Percentiles rank a stretch among this genome's conserved stretches.
Evolutionary conservation across 2,888 invertebrate genomes (phyloP).

Genomic region (Sinohyriopsis cumingii): DNA sequence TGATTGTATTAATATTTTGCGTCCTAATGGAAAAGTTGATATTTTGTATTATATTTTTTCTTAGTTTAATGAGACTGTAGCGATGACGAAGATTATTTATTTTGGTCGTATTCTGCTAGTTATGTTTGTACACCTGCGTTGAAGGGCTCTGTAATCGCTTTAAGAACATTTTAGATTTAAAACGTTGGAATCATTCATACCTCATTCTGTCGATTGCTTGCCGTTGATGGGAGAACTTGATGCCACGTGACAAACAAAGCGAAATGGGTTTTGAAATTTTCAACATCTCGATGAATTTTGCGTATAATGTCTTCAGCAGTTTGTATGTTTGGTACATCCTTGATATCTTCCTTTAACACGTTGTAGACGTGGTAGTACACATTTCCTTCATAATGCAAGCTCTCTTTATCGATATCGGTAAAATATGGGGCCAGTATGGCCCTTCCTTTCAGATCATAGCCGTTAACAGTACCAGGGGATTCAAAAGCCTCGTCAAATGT

Average conservation of each 20-base stretch:
- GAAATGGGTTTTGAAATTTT: conserved; percentile 4
- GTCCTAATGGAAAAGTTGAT: too few species aligned
- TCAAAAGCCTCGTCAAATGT: not conserved
- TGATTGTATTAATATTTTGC: too few species aligned
- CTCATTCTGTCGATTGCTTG: not conserved
- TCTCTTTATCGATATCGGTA: conserved; percentile 1
- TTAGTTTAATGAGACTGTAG: too few species aligned
- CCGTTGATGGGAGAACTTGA: not conserved
- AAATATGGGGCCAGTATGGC: conserved; percentile 8
- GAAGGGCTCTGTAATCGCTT: too few species aligned
- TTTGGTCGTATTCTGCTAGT: too few species aligned
- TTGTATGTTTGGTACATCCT: not conserved
- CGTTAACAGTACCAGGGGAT: not conserved
- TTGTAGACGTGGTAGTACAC: conserved; percentile 3
- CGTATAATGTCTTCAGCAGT: conserved; percentile 1
- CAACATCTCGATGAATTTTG: not conserved
- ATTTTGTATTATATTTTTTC: too few species aligned
- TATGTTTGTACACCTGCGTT: too few species aligned
- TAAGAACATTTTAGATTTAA: too few species aligned
- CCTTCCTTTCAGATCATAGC: not conserved
- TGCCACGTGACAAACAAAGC: conserved; percentile 13
- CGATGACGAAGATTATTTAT: too few species aligned
- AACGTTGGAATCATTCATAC: too few species aligned
- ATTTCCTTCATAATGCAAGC: not conserved
- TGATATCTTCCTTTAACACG: not conserved